Evolutionary conservation across 2,797 vertebrate species (phyloP), one percentile per base, ranked within the genome.

Genomic region (Nyctibius grandis): DNA sequence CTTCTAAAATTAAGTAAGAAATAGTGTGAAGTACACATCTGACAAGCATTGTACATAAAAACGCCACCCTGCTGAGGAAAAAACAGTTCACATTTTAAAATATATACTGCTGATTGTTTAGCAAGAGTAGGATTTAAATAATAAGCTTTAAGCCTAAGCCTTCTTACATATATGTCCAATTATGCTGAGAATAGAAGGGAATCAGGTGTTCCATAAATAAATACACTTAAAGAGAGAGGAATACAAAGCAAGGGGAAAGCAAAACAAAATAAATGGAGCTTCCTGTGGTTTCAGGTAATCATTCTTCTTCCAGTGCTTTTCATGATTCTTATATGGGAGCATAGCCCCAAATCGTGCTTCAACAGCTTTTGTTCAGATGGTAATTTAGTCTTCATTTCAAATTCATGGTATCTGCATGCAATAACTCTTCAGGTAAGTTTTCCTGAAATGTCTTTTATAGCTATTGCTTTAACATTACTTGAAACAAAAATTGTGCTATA

Each of bases 381-480:
- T 73, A 83, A 94, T 56, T 40, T 80, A 82, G 53, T 87, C n/a
- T 86, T 86, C 29, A 47, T 77, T 95, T 87, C 61, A 91, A 94
- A 76, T 89, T 83, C 92, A 81, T 36, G 29, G 31, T 26, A 65
- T 44, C 40, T 69, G 10, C 26, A 33, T 64, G 53, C 65, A 90
- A 63, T 54, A 74, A 48, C 44, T 76, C 48, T 80, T 89, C 68
- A 40, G 48, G 26, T 67, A 77, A 42, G 9, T 67, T 80, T 79
- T 63, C 10, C n/a, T 74, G 59, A 79, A 79, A 59, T 50, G 12
- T 20, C 3, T 56, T 83, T 74, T 79, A 18, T 47, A 87, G 47
- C 29, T 91, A 23, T 26, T 50, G 9, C 8, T 57, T 88, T 86
- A 75, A 10, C 31, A 44, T 36, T 20, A n/a, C 25, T 76, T 81